Base-by-base conservation (phyloP, 2,113 vertebrate genomes). In the Cricetomys ansorgei region DNA sequence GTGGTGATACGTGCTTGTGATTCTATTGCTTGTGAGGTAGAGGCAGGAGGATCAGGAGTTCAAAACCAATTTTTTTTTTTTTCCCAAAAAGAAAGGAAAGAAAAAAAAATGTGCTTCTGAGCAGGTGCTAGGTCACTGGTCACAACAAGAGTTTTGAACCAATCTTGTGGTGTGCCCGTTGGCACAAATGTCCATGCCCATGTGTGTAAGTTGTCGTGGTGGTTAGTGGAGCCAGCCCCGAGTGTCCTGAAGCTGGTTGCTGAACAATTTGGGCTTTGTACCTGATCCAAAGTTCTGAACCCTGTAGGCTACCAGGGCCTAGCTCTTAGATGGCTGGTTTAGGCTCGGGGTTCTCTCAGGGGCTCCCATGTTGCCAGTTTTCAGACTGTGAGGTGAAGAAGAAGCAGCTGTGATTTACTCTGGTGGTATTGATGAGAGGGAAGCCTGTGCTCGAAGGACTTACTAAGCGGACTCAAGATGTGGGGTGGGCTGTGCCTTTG, bases 121-220 rank as follows among this genome's bases (percentile, higher is more conserved):
- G 62, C 40, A 43, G 55, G 87, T 45, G 34, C 12, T 23, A 55
- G n/a, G 65, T 55, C 43, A 3, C 62, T 80, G 43, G 43, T 37
- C 31, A 50, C 7, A 4, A 13, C 16, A 45, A 48, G 29, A 12
- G 5, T 48, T 34, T 85, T 87, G 48, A 25, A 37, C 34, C 34
- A 27, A 11, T n/a, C 45, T 29, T 16, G 34, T 87, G 37, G 2
- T 40, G 34, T 34, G 10, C 8, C 67, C 31, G 16, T 77, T 85
- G 83, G 43, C 37, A 2, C 1, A 25, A 55, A 55, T 8, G 29
- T 65, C 11, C 59, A 64, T 45, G 80, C 81, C 37, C 15, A 75
- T 92, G 96, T 96, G 92, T 59, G n/a, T 81, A 7, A 25, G 92
- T 89, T 94, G 91, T 94, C 23, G 57, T 25, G 50, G 92, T 92